These are phyloP conservation scores for Stomatorhinus walkeri DNA, from an alignment of 2,797 vertebrate genomes.

Conservation along the genomic window DNA sequence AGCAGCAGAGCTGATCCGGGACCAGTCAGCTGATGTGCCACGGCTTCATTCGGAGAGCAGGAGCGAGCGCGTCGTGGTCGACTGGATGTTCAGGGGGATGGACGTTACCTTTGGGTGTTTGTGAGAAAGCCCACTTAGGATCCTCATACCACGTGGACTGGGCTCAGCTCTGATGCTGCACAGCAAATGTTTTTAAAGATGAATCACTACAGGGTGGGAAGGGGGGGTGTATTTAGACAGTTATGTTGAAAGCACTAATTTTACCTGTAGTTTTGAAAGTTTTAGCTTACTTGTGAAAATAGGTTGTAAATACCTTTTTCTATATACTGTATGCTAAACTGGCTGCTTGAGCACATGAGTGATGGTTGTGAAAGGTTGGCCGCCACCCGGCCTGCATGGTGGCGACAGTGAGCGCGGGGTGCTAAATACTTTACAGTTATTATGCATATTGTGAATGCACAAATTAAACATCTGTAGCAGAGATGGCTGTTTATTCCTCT, in stretches of 20 bases:
- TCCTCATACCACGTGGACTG: slow-evolving; percentile 36
- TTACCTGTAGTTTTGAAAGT: slow-evolving; percentile 78
- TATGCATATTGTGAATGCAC: slow-evolving; percentile 74
- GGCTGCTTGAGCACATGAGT: slow-evolving; percentile 78
- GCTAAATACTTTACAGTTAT: slow-evolving; percentile 72
- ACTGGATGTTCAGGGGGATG: background rate
- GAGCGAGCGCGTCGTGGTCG: background rate
- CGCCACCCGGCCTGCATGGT: slow-evolving; percentile 71
- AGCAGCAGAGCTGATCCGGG: background rate
- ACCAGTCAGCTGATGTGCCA: background rate
- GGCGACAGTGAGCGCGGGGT: slow-evolving; percentile 62
- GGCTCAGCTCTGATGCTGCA: slow-evolving; percentile 60
- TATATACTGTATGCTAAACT: slow-evolving; percentile 64
- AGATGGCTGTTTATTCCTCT: background rate
- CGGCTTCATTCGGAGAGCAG: slow-evolving; percentile 3
- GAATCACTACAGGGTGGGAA: slow-evolving; percentile 51
- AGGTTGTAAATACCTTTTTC: slow-evolving; percentile 84
- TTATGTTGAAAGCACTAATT: slow-evolving; percentile 95
- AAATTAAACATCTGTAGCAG: slow-evolving; percentile 67
- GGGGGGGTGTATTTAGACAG: slow-evolving; percentile 78
- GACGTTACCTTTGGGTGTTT: background rate
- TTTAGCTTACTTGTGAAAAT: slow-evolving; percentile 75
- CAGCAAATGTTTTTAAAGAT: slow-evolving; percentile 58
- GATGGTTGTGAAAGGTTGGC: slow-evolving; percentile 78
- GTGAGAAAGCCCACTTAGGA: background rate